Conservation (phyloP, 1,140 invertebrate genomes). For the Copidosoma floridanum region DNA sequence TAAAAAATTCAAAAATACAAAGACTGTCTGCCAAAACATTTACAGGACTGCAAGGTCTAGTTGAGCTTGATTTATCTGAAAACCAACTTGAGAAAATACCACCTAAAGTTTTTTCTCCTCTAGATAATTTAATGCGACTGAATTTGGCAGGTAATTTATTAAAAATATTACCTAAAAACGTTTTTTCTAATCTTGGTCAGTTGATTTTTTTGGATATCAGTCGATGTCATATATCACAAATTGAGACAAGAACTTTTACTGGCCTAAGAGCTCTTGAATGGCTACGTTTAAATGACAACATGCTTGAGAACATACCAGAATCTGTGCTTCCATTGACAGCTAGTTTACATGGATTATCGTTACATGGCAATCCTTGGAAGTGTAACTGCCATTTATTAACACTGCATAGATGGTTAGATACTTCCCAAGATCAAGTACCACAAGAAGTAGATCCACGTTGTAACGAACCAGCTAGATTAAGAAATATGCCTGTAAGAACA, state of each 20-base stretch:
- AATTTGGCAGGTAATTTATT: slow-evolving; percentile 80
- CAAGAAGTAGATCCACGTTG: slow-evolving; percentile 69
- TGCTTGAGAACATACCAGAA: slow-evolving; percentile 63
- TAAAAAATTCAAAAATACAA: slow-evolving; percentile 73
- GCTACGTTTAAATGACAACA: slow-evolving; percentile 80
- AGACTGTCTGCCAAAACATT: slow-evolving; percentile 78
- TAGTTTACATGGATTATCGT: slow-evolving; percentile 72
- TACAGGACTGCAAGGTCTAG: slow-evolving; percentile 79
- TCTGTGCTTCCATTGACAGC: slow-evolving; percentile 58
- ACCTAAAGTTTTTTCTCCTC: slow-evolving; percentile 73
- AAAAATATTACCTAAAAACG: slow-evolving; percentile 65
- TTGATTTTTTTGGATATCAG: slow-evolving; percentile 80
- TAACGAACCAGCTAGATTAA: slow-evolving; percentile 65
- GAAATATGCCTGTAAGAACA: slow-evolving; percentile 61
- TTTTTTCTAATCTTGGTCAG: slow-evolving; percentile 73
- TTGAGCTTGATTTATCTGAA: slow-evolving; percentile 83
- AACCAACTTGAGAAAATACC: slow-evolving; percentile 72
- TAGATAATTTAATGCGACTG: slow-evolving; percentile 78
- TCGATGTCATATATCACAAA: slow-evolving; percentile 71
- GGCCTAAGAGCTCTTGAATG: slow-evolving; percentile 80
- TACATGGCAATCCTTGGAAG: slow-evolving; percentile 85
- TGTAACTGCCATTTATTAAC: slow-evolving; percentile 81
- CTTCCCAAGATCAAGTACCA: slow-evolving; percentile 62
- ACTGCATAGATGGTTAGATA: slow-evolving; percentile 74
- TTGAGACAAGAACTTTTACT: slow-evolving; percentile 79